These are phyloP conservation scores for Halichondria panicea DNA, from an alignment of 37 sponge, comb jelly and placozoan genomes.

Conservation along the genomic window DNA sequence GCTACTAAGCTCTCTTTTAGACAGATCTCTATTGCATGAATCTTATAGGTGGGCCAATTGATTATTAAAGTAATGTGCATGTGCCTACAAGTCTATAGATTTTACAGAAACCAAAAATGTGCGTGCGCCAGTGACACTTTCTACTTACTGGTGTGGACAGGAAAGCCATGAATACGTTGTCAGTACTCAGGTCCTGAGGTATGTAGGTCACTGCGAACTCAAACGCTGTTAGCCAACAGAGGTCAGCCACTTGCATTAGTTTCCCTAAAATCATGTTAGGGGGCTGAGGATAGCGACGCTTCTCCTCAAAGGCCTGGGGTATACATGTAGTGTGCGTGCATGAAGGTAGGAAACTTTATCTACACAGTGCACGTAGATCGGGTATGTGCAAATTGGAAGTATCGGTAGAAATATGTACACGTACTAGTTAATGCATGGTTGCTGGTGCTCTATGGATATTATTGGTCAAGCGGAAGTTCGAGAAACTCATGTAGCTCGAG, in stretches of 20 bases:
- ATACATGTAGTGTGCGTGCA: background rate
- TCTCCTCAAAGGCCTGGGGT: slow-evolving; percentile 28
- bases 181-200: slow-evolving; percentile 4
- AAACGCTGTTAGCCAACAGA: slow-evolving; percentile 71
- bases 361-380: background rate
- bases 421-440: too few relatives aligned
- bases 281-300: slow-evolving; percentile 26
- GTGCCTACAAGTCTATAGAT: too few relatives aligned
- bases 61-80: too few relatives aligned
- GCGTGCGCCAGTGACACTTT: background rate
- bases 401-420: background rate
- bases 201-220: slow-evolving; percentile 65
- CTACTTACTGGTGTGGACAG: slow-evolving; percentile 32
- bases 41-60: too few relatives aligned
- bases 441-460: too few relatives aligned
- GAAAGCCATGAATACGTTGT: slow-evolving; percentile 21
- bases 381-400: background rate
- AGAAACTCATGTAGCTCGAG: too few relatives aligned
- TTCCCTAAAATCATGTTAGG: slow-evolving; percentile 24
- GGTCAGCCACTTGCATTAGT: slow-evolving; percentile 34
- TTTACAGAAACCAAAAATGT: too few relatives aligned
- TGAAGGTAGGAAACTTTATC: too few relatives aligned
- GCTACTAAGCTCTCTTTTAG: too few relatives aligned
- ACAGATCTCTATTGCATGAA: too few relatives aligned
- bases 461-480: too few relatives aligned